phyloP scores from a whole-genome alignment of 2,113 vertebrate species.

The Syrmaticus mikado region DNA sequence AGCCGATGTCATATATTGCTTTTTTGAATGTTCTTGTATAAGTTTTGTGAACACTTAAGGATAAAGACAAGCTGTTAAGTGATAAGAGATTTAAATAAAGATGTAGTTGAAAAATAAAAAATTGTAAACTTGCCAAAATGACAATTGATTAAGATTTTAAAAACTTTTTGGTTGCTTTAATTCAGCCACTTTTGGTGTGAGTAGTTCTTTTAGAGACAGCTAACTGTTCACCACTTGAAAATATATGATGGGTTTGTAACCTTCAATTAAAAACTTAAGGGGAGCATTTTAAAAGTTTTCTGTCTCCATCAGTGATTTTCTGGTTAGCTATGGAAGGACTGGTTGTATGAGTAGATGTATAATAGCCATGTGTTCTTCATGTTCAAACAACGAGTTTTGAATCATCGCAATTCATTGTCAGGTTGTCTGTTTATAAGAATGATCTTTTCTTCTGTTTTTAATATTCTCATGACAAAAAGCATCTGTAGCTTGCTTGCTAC shows the following conservation, averaged over 20 bases:
- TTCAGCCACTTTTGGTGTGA: neutral
- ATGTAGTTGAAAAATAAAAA: neutral
- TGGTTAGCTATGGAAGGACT: neutral
- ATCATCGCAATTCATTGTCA: conserved; percentile 15
- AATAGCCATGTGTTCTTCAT: neutral
- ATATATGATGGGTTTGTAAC: neutral
- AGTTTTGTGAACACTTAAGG: neutral
- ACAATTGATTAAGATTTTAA: neutral
- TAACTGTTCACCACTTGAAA: neutral
- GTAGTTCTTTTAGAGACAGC: neutral
- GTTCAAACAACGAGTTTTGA: conserved; percentile 4
- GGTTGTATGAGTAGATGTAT: neutral
- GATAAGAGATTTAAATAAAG: neutral
- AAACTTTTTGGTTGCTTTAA: neutral
- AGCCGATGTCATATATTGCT: neutral
- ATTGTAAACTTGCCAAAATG: neutral
- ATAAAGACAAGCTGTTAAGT: neutral
- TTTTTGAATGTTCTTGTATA: neutral
- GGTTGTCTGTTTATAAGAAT: neutral
- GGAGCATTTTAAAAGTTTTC: neutral
- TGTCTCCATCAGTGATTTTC: neutral
- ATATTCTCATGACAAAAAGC: conserved; percentile 61
- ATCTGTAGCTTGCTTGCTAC: conserved; percentile 65
- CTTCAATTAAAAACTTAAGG: neutral
- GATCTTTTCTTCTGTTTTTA: conserved; percentile 39